A percentile compares a stretch with the other conserved stretches of the same genome.
These are phyloP conservation scores for Mythimna ferrago DNA, from an alignment of 2,888 invertebrate species.

Conservation along the genomic window DNA sequence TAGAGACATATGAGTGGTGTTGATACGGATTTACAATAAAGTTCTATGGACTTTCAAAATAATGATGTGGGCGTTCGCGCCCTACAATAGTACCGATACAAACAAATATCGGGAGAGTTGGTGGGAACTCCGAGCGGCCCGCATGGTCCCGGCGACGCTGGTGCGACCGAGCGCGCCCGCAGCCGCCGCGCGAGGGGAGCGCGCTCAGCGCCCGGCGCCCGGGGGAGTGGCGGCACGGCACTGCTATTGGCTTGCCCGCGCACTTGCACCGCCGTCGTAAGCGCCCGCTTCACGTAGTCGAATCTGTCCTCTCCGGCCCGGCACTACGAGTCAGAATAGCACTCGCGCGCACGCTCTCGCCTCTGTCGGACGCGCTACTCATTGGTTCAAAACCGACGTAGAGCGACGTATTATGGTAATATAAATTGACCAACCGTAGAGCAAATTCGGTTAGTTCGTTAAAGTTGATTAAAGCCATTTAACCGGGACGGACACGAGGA, in stretches of 20 bases:
- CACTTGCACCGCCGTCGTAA: conserved; percentile 73
- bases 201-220: conserved; percentile 50
- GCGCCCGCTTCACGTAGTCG: conserved; percentile 73
- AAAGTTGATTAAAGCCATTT: conserved; percentile 91
- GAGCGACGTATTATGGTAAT: conserved; percentile 88
- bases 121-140: conserved; percentile 84
- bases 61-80: conserved; percentile 89
- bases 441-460: conserved; percentile 91
- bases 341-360: conserved; percentile 63
- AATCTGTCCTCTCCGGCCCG: conserved; percentile 75
- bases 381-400: conserved; percentile 80
- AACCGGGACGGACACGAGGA: conserved; percentile 88
- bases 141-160: conserved; percentile 77
- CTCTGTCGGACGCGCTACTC: conserved; percentile 73
- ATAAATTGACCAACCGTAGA: conserved; percentile 91
- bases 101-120: conserved; percentile 83
- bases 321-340: conserved; percentile 78
- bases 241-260: conserved; percentile 76
- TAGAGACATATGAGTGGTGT: conserved; percentile 84
- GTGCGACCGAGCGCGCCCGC: conserved; percentile 61
- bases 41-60: conserved; percentile 85
- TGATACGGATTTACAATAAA: conserved; percentile 88
- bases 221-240: conserved; percentile 73
- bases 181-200: conserved; percentile 64
- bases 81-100: conserved; percentile 82